These are phyloP conservation scores for Melipona quadrifasciata DNA, from an alignment of 1,140 invertebrate genomes.

Conservation along the genomic window DNA sequence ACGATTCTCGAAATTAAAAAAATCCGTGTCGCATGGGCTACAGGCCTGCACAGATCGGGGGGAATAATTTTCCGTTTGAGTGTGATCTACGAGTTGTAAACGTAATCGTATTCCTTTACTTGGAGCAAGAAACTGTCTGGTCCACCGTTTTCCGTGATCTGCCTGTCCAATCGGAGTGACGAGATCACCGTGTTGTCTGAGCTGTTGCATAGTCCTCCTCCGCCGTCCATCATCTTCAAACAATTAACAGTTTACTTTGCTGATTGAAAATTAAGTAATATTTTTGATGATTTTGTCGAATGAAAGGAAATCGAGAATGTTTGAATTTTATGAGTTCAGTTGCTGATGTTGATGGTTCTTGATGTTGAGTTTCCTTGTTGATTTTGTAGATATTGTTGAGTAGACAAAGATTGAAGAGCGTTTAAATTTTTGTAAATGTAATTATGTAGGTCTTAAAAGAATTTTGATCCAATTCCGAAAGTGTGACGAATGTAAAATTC, in stretches of 20 bases:
- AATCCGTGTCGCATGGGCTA: conserved; percentile 68
- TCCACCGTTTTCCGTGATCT: conserved; percentile 53
- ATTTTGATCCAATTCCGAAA: too few relatives aligned
- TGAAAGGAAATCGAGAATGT: background rate
- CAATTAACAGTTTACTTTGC: background rate
- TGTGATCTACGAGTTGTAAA: conserved; percentile 19
- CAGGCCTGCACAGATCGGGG: conserved; percentile 56
- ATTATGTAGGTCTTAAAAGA: too few relatives aligned
- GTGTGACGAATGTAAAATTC: too few relatives aligned
- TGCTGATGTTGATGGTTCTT: background rate
- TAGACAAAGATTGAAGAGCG: too few relatives aligned
- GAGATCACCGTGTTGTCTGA: conserved; percentile 35
- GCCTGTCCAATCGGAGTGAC: conserved; percentile 47
- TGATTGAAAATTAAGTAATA: background rate
- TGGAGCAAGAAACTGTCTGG: conserved; percentile 67
- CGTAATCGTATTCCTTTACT: conserved; percentile 64
- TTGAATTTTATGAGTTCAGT: background rate
- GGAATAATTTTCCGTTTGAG: conserved; percentile 56
- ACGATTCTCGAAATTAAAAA: conserved; percentile 70
- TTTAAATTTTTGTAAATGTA: too few relatives aligned
- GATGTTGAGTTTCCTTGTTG: background rate
- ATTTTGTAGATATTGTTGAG: too few relatives aligned
- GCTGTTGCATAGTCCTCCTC: conserved; percentile 28
- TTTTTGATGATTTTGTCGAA: background rate
- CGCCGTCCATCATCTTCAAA: conserved; percentile 42